These are phyloP conservation scores for Tonatia bakeri DNA, from an alignment of 2,113 vertebrate species.

Conservation along the genomic window DNA sequence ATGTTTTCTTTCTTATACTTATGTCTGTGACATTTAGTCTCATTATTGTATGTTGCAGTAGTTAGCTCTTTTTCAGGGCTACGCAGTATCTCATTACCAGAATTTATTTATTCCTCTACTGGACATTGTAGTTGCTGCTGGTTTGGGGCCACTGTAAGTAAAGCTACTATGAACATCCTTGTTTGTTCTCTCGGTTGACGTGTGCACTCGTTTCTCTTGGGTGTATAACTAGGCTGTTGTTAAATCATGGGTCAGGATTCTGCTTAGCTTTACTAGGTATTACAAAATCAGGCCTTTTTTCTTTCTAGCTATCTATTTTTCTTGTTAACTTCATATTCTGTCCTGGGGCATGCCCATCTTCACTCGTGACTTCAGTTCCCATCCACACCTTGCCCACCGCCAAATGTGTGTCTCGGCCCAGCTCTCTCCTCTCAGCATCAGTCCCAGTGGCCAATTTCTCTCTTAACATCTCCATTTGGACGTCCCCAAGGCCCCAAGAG, in stretches of 20 bases:
- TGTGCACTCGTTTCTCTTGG: not conserved
- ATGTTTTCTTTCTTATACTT: not conserved
- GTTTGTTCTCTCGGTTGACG: slow-evolving; percentile 13
- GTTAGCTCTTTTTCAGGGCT: not conserved
- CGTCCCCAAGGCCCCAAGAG: not conserved
- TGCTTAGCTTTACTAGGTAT: not conserved
- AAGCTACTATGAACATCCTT: not conserved
- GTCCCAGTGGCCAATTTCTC: not conserved
- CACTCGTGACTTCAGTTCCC: slow-evolving; percentile 34
- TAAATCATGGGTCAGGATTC: slow-evolving; percentile 37
- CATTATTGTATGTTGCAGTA: not conserved
- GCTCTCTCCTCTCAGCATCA: not conserved
- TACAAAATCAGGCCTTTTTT: not conserved
- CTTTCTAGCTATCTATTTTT: too few species aligned
- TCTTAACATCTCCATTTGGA: not conserved
- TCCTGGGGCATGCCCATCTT: slow-evolving; percentile 37
- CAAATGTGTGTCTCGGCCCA: slow-evolving; percentile 27
- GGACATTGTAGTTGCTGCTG: slow-evolving; percentile 32
- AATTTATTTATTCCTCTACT: not conserved
- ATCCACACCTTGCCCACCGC: not conserved
- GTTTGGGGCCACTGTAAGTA: slow-evolving; percentile 11
- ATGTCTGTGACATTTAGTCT: not conserved
- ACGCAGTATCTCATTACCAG: not conserved
- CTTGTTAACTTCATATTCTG: slow-evolving; percentile 15
- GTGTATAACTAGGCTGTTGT: not conserved